phyloP scores from a whole-genome alignment of 2,797 vertebrate species.

The Decapterus maruadsi region DNA sequence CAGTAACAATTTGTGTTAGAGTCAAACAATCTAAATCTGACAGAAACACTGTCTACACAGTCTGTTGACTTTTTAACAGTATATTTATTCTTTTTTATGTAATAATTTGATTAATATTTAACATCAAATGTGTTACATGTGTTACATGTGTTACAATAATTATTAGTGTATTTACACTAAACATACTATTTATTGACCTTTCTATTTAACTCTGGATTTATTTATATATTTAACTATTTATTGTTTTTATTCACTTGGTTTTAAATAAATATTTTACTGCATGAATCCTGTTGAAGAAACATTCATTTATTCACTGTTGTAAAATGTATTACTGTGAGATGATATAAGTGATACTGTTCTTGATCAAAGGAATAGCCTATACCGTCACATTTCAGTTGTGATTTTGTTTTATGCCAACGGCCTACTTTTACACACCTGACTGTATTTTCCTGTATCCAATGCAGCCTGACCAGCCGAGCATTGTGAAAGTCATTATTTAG shows the following conservation, averaged over 20 bases:
- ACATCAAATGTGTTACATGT: conserved; percentile 46
- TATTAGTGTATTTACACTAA: conserved; percentile 45
- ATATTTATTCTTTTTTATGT: conserved; percentile 41
- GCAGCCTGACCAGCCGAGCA: background rate
- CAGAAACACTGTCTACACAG: conserved; percentile 49
- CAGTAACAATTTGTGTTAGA: background rate
- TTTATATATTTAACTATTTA: conserved; percentile 73
- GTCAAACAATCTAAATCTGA: conserved; percentile 4
- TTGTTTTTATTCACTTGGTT: conserved; percentile 49
- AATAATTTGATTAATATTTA: conserved; percentile 19
- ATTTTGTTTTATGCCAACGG: background rate
- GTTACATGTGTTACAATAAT: conserved; percentile 33
- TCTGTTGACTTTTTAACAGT: background rate
- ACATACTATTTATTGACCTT: conserved; percentile 39
- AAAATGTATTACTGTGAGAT: background rate
- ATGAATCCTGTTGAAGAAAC: conserved; percentile 20
- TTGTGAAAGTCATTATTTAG: background rate
- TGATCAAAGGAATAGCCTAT: background rate
- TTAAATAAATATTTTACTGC: conserved; percentile 66
- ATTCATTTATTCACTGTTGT: conserved; percentile 14
- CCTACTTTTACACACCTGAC: background rate
- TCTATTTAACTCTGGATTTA: conserved; percentile 45
- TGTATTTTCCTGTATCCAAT: conserved; percentile 36
- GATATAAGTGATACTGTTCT: background rate
- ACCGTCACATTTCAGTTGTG: background rate